phyloP scores from a whole-genome alignment of 2,888 invertebrate genomes.

The Caenorhabditis virilis region DNA sequence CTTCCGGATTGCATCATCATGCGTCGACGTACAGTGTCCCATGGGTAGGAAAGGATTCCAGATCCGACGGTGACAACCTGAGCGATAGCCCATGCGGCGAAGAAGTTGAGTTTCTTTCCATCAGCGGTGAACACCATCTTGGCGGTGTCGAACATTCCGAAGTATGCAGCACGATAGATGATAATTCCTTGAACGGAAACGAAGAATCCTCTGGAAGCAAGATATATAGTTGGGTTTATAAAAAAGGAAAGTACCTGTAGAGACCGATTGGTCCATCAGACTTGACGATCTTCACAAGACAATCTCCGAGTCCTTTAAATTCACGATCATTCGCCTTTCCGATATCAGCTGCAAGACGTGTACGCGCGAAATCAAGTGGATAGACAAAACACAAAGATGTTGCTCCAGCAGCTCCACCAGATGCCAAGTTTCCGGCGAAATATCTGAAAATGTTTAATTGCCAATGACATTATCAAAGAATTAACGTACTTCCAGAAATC shows the following conservation, averaged over 20 bases:
- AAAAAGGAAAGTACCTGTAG: conserved; percentile 72
- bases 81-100: conserved; percentile 84
- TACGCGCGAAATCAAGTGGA: conserved; percentile 91
- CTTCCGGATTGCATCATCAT: conserved; percentile 99
- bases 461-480: background rate
- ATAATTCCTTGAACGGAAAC: conserved; percentile 88
- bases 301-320: conserved; percentile 86
- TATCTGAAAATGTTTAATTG: conserved; percentile 67
- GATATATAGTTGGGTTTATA: background rate
- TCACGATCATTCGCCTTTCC: conserved; percentile 84
- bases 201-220: conserved; percentile 77
- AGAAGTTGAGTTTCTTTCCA: conserved; percentile 87
- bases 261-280: conserved; percentile 83
- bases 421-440: conserved; percentile 78
- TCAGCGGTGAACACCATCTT: conserved; percentile 86
- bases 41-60: conserved; percentile 92
- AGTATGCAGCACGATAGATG: conserved; percentile 92
- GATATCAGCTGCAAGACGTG: conserved; percentile 84
- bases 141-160: conserved; percentile 93
- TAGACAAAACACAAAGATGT: conserved; percentile 91
- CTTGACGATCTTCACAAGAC: conserved; percentile 80
- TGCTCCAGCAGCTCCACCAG: conserved; percentile 91
- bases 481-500: conserved; percentile 78
- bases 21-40: conserved; percentile 91
- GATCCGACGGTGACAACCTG: conserved; percentile 80